Percentiles rank a stretch among this genome's conserved stretches.
Evolutionary conservation across 2,888 invertebrate species (phyloP).

Genomic region (Sphinx pinastri): DNA sequence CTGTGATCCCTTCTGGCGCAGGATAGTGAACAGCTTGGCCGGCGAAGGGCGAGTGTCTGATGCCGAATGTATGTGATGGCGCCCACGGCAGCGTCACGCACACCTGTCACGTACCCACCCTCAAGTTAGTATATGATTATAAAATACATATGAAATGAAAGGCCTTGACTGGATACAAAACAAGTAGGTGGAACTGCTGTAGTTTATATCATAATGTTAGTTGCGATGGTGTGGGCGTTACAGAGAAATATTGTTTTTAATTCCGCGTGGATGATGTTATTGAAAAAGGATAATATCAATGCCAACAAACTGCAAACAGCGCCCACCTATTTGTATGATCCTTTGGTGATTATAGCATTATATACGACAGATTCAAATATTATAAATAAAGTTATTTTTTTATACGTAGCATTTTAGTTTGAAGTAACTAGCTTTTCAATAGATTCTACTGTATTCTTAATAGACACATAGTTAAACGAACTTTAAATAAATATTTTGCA

Average conservation of each 20-base stretch:
- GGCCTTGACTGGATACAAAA: slow-evolving; percentile 7
- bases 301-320: slow-evolving; percentile 14
- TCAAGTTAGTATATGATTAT: slow-evolving; percentile 46
- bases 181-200: slow-evolving; percentile 14
- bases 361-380: not conserved
- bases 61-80: slow-evolving; percentile 90
- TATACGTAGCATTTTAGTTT: too few species aligned
- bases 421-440: too few species aligned
- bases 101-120: slow-evolving; percentile 67
- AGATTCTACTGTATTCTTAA: too few species aligned
- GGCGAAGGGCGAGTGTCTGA: slow-evolving; percentile 88
- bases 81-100: slow-evolving; percentile 85
- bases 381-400: too few species aligned
- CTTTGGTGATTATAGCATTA: not conserved
- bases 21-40: slow-evolving; percentile 78
- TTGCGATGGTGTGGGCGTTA: slow-evolving; percentile 21
- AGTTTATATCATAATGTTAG: not conserved
- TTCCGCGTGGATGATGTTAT: slow-evolving; percentile 30
- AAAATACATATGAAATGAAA: slow-evolving; percentile 20
- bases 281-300: slow-evolving; percentile 13
- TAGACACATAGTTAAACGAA: too few species aligned
- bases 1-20: slow-evolving; percentile 70
- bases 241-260: slow-evolving; percentile 19
- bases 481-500: too few species aligned
- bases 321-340: slow-evolving; percentile 14